Evolutionary conservation across 2,797 vertebrate species (phyloP).

Genomic region (Helostoma temminkii): DNA sequence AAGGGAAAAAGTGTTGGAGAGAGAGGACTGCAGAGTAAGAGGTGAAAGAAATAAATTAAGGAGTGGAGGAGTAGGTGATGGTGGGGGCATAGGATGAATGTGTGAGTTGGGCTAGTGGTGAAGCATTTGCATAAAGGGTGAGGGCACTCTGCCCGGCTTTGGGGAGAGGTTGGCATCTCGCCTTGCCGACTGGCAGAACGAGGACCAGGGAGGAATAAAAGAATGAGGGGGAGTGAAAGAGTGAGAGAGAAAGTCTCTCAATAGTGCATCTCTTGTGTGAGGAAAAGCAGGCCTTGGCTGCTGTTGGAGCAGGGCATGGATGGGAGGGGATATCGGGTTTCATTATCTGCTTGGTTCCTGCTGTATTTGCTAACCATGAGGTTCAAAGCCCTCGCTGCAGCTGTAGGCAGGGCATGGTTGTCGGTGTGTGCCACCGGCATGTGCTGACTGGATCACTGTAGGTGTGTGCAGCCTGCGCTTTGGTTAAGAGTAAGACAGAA

Average conservation of each 20-base stretch:
- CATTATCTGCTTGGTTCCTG: constrained; percentile 80
- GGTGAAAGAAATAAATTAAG: constrained; percentile 60
- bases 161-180: constrained; percentile 86
- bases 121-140: constrained; percentile 86
- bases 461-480: constrained; percentile 59
- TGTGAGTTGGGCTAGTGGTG: constrained; percentile 75
- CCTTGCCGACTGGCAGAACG: constrained; percentile 83
- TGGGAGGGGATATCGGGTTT: constrained; percentile 75
- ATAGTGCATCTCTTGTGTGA: constrained; percentile 83
- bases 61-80: constrained; percentile 53
- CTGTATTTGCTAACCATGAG: constrained; percentile 75
- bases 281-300: constrained; percentile 73
- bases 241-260: constrained; percentile 79
- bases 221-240: constrained; percentile 75
- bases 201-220: constrained; percentile 80
- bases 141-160: constrained; percentile 85
- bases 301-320: constrained; percentile 59
- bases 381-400: constrained; percentile 73
- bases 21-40: constrained; percentile 43
- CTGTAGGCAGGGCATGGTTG: constrained; percentile 61
- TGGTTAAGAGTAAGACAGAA: constrained; percentile 44
- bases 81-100: constrained; percentile 68
- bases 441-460: constrained; percentile 60
- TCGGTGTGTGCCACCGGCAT: constrained; percentile 61
- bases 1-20: constrained; percentile 35